Evolutionary conservation across 1,140 invertebrate genomes (phyloP).

Genomic region (Drosophila varians): DNA sequence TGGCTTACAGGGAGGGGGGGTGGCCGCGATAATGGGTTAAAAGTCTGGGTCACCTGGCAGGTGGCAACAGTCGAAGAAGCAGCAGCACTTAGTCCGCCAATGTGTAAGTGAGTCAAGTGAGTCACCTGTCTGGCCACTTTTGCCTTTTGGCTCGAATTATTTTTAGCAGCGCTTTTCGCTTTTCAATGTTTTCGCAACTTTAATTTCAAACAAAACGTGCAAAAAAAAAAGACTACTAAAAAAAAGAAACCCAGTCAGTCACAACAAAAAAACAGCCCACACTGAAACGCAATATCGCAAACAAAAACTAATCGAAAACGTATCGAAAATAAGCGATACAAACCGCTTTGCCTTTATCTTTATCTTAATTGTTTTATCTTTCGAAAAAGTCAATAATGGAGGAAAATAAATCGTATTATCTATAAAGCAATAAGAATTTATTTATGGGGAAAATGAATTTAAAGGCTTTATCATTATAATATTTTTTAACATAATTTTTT

Average conservation of each 20-base stretch:
- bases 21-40: conserved; percentile 11
- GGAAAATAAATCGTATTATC: too few species aligned
- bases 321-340: conserved; percentile 31
- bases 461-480: too few species aligned
- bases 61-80: conserved; percentile 13
- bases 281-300: conserved; percentile 50
- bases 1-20: not conserved
- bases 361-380: too few species aligned
- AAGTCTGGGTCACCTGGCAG: conserved; percentile 41
- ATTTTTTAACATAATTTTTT: too few species aligned
- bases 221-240: conserved; percentile 6
- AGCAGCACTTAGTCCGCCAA: not conserved
- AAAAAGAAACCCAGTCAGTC: conserved; percentile 16
- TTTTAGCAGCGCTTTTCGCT: conserved; percentile 47
- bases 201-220: conserved; percentile 60
- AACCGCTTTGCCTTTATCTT: conserved; percentile 13
- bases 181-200: conserved; percentile 69
- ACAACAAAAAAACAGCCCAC: conserved; percentile 22
- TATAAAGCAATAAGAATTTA: too few species aligned
- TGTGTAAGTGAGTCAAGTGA: conserved; percentile 17
- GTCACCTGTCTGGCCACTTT: conserved; percentile 33
- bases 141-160: conserved; percentile 42
- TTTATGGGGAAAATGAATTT: too few species aligned
- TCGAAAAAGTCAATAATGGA: too few species aligned
- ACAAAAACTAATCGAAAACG: conserved; percentile 65